A percentile compares a stretch with the other conserved stretches of the same genome.
Evolutionary conservation across 2,797 vertebrate species (phyloP).

Genomic region (Siniperca undulata): DNA sequence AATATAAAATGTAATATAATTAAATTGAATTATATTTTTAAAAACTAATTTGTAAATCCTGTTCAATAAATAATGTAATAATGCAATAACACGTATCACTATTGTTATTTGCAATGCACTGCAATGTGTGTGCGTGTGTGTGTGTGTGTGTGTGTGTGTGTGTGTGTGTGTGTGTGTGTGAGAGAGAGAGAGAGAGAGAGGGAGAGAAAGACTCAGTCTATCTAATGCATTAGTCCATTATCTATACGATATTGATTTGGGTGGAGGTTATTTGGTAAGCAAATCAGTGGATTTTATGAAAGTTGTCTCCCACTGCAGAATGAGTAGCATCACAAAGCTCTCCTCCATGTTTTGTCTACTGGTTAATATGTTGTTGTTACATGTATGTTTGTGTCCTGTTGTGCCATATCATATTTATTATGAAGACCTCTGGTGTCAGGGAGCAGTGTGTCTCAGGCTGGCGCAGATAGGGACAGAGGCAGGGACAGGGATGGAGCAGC

Average conservation of each 20-base stretch:
- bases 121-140: not conserved
- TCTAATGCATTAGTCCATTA: not conserved
- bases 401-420: constrained; percentile 19
- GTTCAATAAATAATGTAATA: not conserved
- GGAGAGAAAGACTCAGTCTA: not conserved
- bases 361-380: not conserved
- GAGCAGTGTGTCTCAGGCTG: constrained; percentile 42
- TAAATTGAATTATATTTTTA: not conserved
- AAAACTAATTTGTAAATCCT: not conserved
- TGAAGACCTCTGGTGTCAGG: constrained; percentile 54
- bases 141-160: not conserved
- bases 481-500: constrained; percentile 60
- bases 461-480: constrained; percentile 49
- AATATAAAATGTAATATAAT: not conserved
- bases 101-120: not conserved
- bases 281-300: not conserved
- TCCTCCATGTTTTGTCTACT: not conserved
- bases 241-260: constrained; percentile 15
- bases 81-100: not conserved
- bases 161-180: too few species aligned
- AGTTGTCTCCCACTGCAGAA: not conserved
- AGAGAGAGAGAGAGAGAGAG: constrained; percentile 23
- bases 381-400: constrained; percentile 2
- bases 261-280: constrained; percentile 16
- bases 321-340: not conserved